Base-by-base conservation (phyloP, 2,113 vertebrate species). In the Cebidichthys violaceus region DNA sequence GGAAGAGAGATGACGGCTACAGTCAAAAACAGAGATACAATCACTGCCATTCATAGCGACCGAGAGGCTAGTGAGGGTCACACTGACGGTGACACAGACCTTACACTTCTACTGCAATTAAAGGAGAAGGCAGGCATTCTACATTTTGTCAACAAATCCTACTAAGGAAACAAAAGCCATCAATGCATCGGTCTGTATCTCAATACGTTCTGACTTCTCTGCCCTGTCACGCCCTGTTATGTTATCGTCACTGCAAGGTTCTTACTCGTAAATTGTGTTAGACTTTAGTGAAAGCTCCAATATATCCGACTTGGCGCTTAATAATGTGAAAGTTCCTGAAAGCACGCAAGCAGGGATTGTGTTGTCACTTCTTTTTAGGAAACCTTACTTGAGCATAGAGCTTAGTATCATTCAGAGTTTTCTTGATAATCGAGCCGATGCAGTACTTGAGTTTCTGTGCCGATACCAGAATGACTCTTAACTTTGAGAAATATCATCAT, bases 21-120 rank as follows among this genome's bases (percentile, higher is more conserved):
- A 47, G 35, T 83, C 83, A 64, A 83, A 86, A 77, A 57, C 75
- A 55, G 75, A 81, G 84, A 88, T 85, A 76, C 86, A 89, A 82
- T 89, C 89, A 10, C 81, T 84, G 79, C 68, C 82, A 85, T 83
- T 90, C 85, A 90, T 77, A 5, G 50, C 15, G 11, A 59, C 43
- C 17, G 31, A 71, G 79, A 80, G 45, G 15, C 64, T 2, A 50
- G 50, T 45, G 68, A 47, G 61, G 61, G 83, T 73, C 57, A 67
- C 54, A 22, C 62, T 71, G 71, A 65, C 55, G 14, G 22, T 37
- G 54, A 80, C 15, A 60, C 59, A 55, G 41, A 50, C 31, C 66
- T 45, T 29, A 13, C 20, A n/a, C 43, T 45, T 60, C 39, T 31
- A 27, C 75, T 67, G 41, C 45, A 61, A 43, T 50, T 7, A 15